Conservation (phyloP, 2,113 vertebrate species). For the Puma concolor region DNA sequence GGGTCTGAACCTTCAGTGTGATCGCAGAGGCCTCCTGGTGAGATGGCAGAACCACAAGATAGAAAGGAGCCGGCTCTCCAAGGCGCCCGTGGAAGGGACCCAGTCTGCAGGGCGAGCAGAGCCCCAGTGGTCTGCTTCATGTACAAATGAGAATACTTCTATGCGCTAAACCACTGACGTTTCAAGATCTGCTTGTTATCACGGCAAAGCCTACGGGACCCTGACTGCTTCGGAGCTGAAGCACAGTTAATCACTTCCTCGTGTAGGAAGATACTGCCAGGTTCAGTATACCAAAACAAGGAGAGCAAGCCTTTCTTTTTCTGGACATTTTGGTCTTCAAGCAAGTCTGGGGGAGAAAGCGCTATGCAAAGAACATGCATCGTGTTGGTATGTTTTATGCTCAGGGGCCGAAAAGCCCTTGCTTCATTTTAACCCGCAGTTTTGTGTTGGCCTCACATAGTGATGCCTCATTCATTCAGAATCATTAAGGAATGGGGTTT, state of each 20-base stretch:
- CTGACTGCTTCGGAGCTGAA: not conserved
- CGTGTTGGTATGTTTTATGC: not conserved
- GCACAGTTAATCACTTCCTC: not conserved
- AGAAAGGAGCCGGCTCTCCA: not conserved
- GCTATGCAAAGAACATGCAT: not conserved
- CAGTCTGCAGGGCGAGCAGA: not conserved
- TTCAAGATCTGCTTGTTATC: conserved; percentile 5
- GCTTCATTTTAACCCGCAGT: not conserved
- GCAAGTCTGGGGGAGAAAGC: not conserved
- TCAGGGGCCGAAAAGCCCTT: not conserved
- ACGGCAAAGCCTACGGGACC: not conserved
- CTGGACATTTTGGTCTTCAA: not conserved
- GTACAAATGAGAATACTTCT: not conserved
- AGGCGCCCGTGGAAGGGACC: not conserved
- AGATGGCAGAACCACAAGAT: not conserved
- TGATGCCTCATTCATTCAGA: not conserved
- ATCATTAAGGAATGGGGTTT: not conserved
- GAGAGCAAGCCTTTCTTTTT: not conserved
- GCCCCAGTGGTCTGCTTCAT: not conserved
- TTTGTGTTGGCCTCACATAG: not conserved
- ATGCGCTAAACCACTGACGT: not conserved
- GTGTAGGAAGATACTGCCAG: not conserved
- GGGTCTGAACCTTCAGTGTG: not conserved
- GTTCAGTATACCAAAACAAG: not conserved
- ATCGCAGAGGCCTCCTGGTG: not conserved